Evolutionary conservation across 2,113 vertebrate genomes (phyloP).

Genomic region (Chitala chitala): DNA sequence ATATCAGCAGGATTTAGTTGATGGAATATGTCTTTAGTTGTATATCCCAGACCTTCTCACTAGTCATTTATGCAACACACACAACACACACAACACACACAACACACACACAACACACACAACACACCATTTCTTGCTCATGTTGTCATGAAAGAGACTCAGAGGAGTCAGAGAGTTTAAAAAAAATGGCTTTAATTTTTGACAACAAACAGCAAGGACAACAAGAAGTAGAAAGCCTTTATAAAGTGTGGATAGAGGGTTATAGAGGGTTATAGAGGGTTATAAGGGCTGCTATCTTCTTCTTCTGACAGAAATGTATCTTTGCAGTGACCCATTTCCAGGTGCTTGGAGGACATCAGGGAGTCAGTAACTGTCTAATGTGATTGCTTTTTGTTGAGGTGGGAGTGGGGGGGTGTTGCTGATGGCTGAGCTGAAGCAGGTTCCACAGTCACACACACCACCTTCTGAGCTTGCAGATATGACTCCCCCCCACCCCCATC

Average conservation of each 20-base stretch:
- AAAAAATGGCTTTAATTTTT: constrained; percentile 13
- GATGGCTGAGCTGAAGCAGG: neutral
- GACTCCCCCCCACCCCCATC: neutral
- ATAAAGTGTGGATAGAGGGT: neutral
- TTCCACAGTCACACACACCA: too few relatives aligned
- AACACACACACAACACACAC: too few relatives aligned
- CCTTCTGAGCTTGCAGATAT: too few relatives aligned
- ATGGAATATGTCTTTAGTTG: neutral
- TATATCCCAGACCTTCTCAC: neutral
- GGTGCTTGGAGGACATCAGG: neutral
- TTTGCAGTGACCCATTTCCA: neutral
- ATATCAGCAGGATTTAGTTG: too few relatives aligned
- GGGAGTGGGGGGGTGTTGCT: too few relatives aligned
- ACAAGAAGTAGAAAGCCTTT: neutral
- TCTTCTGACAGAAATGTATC: neutral
- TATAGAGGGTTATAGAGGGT: too few relatives aligned
- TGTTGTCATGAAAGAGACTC: neutral
- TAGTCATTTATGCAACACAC: too few relatives aligned
- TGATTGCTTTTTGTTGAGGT: too few relatives aligned
- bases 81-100: too few relatives aligned
- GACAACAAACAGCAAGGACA: constrained; percentile 3
- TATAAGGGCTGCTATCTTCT: neutral
- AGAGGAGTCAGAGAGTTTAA: neutral
- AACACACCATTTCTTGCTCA: too few relatives aligned
- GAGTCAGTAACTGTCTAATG: too few relatives aligned